Percentiles rank a stretch among this genome's conserved stretches.
Evolutionary conservation across 2,113 vertebrate genomes (phyloP).

Genomic region (Ammodytes marinus): DNA sequence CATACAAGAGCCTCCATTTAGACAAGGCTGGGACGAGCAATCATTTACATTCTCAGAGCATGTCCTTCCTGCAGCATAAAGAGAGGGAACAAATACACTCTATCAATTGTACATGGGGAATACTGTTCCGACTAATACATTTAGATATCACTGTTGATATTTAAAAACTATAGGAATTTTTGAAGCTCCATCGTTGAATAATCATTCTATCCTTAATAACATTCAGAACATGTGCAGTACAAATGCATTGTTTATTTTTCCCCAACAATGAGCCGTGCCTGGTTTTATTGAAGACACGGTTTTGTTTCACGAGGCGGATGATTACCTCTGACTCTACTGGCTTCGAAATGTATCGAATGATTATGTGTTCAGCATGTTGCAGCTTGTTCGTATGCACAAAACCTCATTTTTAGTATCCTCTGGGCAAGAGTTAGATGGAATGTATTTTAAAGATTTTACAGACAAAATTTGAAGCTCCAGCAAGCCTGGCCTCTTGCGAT

Average conservation of each 20-base stretch:
- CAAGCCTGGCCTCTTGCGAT: constrained; percentile 60
- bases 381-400: constrained; percentile 38
- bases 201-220: not conserved
- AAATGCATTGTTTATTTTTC: constrained; percentile 11
- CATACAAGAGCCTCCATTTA: constrained; percentile 85
- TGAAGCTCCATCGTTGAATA: constrained; percentile 6
- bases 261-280: constrained; percentile 18
- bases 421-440: constrained; percentile 45
- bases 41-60: constrained; percentile 77
- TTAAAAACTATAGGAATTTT: not conserved
- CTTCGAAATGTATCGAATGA: constrained; percentile 45
- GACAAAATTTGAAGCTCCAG: constrained; percentile 63
- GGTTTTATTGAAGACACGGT: constrained; percentile 22
- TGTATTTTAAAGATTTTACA: constrained; percentile 68
- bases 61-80: constrained; percentile 77
- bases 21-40: constrained; percentile 83
- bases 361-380: constrained; percentile 47
- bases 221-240: constrained; percentile 9
- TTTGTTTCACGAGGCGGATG: constrained; percentile 46
- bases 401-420: constrained; percentile 51
- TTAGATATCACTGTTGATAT: not conserved
- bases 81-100: constrained; percentile 42
- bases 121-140: constrained; percentile 1
- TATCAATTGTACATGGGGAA: constrained; percentile 13
- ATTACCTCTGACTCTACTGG: constrained; percentile 44